Evolutionary conservation across 2,797 vertebrate genomes (phyloP), one percentile per base, ranked within the genome.

Genomic region (Syncerus caffer): DNA sequence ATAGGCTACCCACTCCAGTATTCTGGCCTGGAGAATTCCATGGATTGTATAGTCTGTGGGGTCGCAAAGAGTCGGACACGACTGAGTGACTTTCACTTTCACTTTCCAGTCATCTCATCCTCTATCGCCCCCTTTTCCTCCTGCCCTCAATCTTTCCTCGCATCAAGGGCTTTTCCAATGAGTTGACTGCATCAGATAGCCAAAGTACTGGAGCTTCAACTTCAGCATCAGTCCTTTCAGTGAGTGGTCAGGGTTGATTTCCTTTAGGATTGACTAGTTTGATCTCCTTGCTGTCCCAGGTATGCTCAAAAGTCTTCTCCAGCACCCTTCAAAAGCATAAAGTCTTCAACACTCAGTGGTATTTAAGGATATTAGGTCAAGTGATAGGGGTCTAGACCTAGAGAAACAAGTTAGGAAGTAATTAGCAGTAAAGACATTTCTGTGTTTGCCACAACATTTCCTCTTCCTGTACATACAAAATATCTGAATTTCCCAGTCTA

Each of bases 51-150:
- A 71, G 34, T 38, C 64, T 34, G 23, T 71, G n/a, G 34, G 64
- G 5, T 71, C 1, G 0, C n/a, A 38, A 71, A 71, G 19, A 71
- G 34, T 38, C 4, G 0, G n/a, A 38, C 64, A 64, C 0, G 0
- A 71, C 10, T 6, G 19, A 38, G 34, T 6, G n/a, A 71, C 64
- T 38, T 71, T 38, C 64, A n/a, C 62, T n/a, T 64, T n/a, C 62
- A 23, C 19, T 38, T 38, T 71, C 17, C 19, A 71, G 64, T 6
- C n/a, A 38, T 38, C n/a, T 21, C n/a, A 38, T 38, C 64, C 19
- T 71, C 64, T 38, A 19, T 21, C 1, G 0, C 34, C 10, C 19
- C 19, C 19, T 71, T 71, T 71, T 38, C 67, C 67, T 23, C 34
- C n/a, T 9, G 64, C 19, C 34, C 19, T 71, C 67, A 71, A 7